Conservation (phyloP, 2,113 vertebrate genomes). For the Porphyrio hochstetteri region DNA sequence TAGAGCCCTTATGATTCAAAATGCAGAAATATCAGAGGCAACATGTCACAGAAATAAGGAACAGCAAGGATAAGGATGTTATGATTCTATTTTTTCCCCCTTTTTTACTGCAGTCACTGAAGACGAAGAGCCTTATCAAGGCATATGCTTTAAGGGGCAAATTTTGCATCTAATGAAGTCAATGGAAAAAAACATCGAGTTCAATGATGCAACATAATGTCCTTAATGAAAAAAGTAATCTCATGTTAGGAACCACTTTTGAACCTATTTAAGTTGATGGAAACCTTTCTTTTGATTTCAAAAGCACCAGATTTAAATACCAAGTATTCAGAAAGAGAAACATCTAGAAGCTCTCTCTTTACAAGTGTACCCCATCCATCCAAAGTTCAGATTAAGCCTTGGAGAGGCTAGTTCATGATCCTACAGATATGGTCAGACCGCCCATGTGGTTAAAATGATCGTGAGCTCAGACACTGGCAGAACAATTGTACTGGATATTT, state of each 20-base stretch:
- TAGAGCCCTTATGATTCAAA: conserved; percentile 61
- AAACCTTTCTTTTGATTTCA: conserved; percentile 31
- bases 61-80: conserved; percentile 6
- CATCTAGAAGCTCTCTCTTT: background rate
- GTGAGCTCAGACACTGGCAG: background rate
- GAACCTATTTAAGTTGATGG: conserved; percentile 33
- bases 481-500: background rate
- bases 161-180: conserved; percentile 43
- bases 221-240: conserved; percentile 51
- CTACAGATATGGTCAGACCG: background rate
- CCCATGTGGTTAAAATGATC: background rate
- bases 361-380: background rate
- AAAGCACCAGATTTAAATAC: background rate
- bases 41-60: conserved; percentile 18
- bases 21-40: conserved; percentile 51
- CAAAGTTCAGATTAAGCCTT: background rate
- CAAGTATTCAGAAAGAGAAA: background rate
- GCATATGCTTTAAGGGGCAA: conserved; percentile 15
- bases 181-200: conserved; percentile 19
- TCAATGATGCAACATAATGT: conserved; percentile 27
- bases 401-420: background rate
- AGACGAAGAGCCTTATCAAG: conserved; percentile 15
- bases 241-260: conserved; percentile 44
- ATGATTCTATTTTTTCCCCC: background rate
- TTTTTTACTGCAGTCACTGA: conserved; percentile 10